phyloP scores from a whole-genome alignment of 2,888 invertebrate genomes.

The Ernsta delagoae region DNA sequence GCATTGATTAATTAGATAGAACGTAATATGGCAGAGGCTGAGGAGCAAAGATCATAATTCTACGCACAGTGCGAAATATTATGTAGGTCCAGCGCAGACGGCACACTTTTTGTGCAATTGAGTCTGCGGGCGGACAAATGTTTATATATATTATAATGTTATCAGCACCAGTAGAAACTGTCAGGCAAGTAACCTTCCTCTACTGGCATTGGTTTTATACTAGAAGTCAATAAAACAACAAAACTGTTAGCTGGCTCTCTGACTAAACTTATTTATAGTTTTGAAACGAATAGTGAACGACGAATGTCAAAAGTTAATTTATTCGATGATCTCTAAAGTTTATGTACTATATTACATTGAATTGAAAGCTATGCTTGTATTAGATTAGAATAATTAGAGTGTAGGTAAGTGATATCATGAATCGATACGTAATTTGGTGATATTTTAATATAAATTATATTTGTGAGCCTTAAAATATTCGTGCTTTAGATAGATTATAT shows the following conservation, averaged over 20 bases:
- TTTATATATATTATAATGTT: too few species aligned
- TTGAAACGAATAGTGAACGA: conserved; percentile 45
- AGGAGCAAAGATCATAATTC: too few species aligned
- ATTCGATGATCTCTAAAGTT: conserved; percentile 74
- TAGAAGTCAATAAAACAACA: not conserved
- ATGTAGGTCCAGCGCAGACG: too few species aligned
- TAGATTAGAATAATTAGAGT: conserved; percentile 51
- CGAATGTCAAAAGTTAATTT: conserved; percentile 52
- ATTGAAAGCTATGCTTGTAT: conserved; percentile 51
- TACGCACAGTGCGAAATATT: too few species aligned
- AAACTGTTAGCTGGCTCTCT: not conserved
- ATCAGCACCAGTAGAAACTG: too few species aligned
- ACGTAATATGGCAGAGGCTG: too few species aligned
- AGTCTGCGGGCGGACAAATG: too few species aligned
- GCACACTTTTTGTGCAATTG: too few species aligned
- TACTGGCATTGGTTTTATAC: not conserved
- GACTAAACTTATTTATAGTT: conserved; percentile 40
- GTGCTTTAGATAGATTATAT: conserved; percentile 47
- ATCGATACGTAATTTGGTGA: conserved; percentile 82
- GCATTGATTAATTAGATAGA: too few species aligned
- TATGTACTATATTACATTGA: conserved; percentile 53
- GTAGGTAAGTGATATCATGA: conserved; percentile 71
- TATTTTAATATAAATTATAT: conserved; percentile 69
- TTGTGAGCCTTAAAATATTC: conserved; percentile 60
- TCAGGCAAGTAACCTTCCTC: too few species aligned